Evolutionary conservation across 1,140 invertebrate species (phyloP).

Genomic region (Oscheius sp.): DNA sequence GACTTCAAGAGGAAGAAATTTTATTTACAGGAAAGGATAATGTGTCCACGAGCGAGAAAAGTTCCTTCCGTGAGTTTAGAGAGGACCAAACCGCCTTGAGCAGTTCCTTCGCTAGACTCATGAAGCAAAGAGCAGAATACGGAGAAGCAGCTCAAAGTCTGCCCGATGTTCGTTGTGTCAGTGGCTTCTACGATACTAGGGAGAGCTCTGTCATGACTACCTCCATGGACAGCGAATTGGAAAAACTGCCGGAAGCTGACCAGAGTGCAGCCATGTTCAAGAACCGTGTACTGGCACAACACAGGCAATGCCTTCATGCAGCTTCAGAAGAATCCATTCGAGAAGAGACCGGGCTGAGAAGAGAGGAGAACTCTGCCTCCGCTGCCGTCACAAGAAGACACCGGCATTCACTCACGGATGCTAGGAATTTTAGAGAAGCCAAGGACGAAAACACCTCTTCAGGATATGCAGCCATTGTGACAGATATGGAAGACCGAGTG

Average conservation of each 20-base stretch:
- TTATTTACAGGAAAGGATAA: neutral
- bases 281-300: neutral
- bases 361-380: slow-evolving; percentile 1
- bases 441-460: slow-evolving; percentile 11
- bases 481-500: slow-evolving; percentile 16
- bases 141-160: slow-evolving; percentile 7
- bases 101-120: slow-evolving; percentile 13
- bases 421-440: neutral
- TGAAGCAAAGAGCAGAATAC: slow-evolving; percentile 8
- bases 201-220: slow-evolving; percentile 6
- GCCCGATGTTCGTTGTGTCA: neutral
- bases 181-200: neutral
- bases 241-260: slow-evolving; percentile 10
- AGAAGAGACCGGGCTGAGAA: neutral
- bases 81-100: neutral
- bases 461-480: slow-evolving; percentile 15
- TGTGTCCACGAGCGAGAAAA: neutral
- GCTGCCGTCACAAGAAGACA: slow-evolving; percentile 1
- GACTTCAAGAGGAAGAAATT: neutral
- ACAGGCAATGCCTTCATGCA: slow-evolving; percentile 3
- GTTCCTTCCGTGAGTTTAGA: slow-evolving; percentile 15
- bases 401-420: neutral
- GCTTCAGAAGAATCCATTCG: neutral
- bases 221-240: slow-evolving; percentile 17
- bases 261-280: slow-evolving; percentile 7